Evolutionary conservation across 2,113 vertebrate genomes (phyloP), one percentile per base, ranked within the genome.

Genomic region (cat (Felis catus)): DNA sequence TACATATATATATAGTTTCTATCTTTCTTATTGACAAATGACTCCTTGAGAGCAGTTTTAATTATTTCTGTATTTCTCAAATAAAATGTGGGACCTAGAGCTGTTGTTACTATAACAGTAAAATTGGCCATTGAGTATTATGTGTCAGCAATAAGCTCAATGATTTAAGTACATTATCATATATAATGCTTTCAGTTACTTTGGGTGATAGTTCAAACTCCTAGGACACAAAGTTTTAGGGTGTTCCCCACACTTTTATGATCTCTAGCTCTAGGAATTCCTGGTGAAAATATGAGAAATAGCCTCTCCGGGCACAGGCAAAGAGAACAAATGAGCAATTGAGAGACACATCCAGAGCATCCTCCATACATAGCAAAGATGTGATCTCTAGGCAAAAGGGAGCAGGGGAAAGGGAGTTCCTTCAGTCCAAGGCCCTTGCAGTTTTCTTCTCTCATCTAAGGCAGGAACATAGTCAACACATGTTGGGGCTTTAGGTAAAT

Each of bases 91-190:
- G n/a, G 76, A 66, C 31, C 13, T 87, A n/a, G 9, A 94, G 13
- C 4, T 91, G 2, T 91, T 78, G 45, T 81, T 81, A 66, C 18
- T 78, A 4, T 61, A 66, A 66, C 8, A 84, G 31, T 80, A 92
- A 98, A 96, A 55, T n/a, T 33, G 27, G 68, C 12, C 21, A 84
- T 51, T 91, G 73, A 94, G 19, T 31, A 55, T 81, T 89, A 63
- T 53, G 12, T 88, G 14, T 79, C 53, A 93, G 33, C 10, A 79
- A 51, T 94, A 94, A 85, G 13, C 11, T 78, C 58, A 31, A 18
- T 83, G n/a, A 6, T 82, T 66, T 92, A 39, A 27, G 18, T 55
- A 76, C 12, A 68, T 65, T n/a, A 79, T 74, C 27, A 76, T 76
- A 86, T 12, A 58, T 79, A 53, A 90, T 48, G 5, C 10, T 92